phyloP scores from a whole-genome alignment of 1,140 invertebrate species.

The Drosophila leontia region DNA sequence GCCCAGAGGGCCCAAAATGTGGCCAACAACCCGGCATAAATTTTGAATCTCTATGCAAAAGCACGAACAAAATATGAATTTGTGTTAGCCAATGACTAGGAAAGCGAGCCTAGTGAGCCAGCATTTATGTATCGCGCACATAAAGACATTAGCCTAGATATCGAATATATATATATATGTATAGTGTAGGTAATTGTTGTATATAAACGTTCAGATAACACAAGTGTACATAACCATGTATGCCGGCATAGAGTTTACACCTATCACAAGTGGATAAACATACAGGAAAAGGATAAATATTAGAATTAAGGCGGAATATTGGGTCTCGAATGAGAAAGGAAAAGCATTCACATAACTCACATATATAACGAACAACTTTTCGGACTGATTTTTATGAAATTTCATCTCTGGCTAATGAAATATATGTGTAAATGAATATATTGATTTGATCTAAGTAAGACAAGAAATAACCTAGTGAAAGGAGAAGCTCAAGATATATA shows the following conservation, averaged over 20 bases:
- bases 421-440: conserved; percentile 4
- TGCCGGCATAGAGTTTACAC: conserved; percentile 18
- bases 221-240: conserved; percentile 25
- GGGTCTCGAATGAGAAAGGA: conserved; percentile 31
- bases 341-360: conserved; percentile 26
- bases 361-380: conserved; percentile 36
- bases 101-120: conserved; percentile 39
- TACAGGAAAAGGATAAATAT: conserved; percentile 48
- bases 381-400: conserved; percentile 42
- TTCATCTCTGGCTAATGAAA: conserved; percentile 27
- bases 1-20: conserved; percentile 36
- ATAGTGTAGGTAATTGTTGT: conserved; percentile 75
- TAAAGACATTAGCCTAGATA: conserved; percentile 25
- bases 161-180: conserved; percentile 32
- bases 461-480: conserved; percentile 34
- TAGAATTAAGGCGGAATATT: conserved; percentile 31
- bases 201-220: conserved; percentile 65
- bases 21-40: conserved; percentile 56
- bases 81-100: conserved; percentile 20
- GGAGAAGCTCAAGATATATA: conserved; percentile 8
- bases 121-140: conserved; percentile 18
- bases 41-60: neutral
- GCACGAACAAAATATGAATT: conserved; percentile 25
- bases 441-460: conserved; percentile 28
- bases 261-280: conserved; percentile 35